Evolutionary conservation across 2,888 invertebrate species (phyloP).

Genomic region (Tiliacea citrago): DNA sequence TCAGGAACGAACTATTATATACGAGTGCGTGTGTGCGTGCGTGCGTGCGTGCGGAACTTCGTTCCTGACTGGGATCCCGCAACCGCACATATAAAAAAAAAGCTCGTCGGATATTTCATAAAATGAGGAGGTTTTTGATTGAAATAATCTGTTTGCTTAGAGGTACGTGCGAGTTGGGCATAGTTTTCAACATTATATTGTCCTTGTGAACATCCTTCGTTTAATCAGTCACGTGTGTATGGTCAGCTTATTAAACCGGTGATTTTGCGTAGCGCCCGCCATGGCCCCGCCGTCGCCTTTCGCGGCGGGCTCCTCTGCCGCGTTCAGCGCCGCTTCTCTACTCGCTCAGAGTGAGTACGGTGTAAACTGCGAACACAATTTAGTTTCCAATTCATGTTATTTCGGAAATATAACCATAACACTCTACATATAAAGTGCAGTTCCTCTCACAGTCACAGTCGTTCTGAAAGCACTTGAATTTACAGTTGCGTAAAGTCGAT

Average conservation of each 20-base stretch:
- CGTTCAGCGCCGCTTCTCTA: slow-evolving; percentile 94
- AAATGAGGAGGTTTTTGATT: slow-evolving; percentile 36
- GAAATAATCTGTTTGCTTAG: too few species aligned
- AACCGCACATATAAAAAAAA: too few species aligned
- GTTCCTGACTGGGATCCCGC: too few species aligned
- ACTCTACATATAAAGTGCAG: background rate
- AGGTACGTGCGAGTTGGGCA: background rate
- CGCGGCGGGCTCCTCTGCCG: slow-evolving; percentile 86
- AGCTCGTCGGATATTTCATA: too few species aligned
- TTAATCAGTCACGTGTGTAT: background rate
- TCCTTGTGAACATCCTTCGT: background rate
- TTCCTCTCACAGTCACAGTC: background rate
- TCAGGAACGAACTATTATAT: too few species aligned
- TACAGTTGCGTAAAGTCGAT: background rate
- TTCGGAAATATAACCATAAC: background rate
- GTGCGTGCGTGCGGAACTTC: slow-evolving; percentile 54
- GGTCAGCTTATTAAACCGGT: slow-evolving; percentile 30
- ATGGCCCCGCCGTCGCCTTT: slow-evolving; percentile 73
- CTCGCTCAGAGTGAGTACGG: slow-evolving; percentile 95
- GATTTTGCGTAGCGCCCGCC: slow-evolving; percentile 71
- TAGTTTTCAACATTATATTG: background rate
- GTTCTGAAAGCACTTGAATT: background rate
- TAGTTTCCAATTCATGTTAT: slow-evolving; percentile 36
- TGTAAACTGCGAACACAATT: slow-evolving; percentile 28
- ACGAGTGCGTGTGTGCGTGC: too few species aligned